Base-by-base conservation (phyloP, 1,140 invertebrate species). In the Drosophila nebulosa region DNA sequence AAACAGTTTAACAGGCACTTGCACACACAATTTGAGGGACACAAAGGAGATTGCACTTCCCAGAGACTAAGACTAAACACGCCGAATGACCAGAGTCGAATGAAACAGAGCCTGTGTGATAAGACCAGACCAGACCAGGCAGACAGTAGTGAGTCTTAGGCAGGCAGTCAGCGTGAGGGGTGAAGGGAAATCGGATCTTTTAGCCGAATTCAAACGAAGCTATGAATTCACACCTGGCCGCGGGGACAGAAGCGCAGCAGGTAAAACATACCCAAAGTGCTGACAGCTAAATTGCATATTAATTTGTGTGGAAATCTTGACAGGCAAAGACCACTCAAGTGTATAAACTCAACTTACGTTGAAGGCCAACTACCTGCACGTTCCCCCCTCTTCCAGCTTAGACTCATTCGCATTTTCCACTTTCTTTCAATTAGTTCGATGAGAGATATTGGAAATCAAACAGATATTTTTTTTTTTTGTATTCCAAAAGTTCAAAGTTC, bases 251-350 rank as follows among this genome's bases (percentile, higher is more conserved):
- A 42, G 75, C 69, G 57, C 24, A 39, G 74, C 69, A 84, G 79
- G 79, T 78, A 81, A 81, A 71, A 61, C 52, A 77, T 27, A 69
- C 21, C 27, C 50, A 56, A 39, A 74, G 59, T 57, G 62, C 78
- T 70, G 81, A 85, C 80, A 81, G 81, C 58, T 66, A 85, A 85
- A 81, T 78, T 86, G 78, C 78, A 86, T 81, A 81, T 85, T 86
- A 86, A 85, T 85, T 81, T 46, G 39, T 46, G 9, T 46, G 69
- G 64, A 57, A 64, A 74, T 81, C 67, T 69, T 68, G 66, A 74
- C 62, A 77, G 66, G 61, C 74, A 62, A 36, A 52, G n/a, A n/a
- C 50, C 50, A 55, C 52, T 55, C 52, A 55, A 30, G 26, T 55
- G 52, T 26, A 30, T 32, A 55, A 32, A 55, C 52, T 18, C 21